phyloP scores from a whole-genome alignment of 2,888 invertebrate genomes.

The Celastrina argiolus region DNA sequence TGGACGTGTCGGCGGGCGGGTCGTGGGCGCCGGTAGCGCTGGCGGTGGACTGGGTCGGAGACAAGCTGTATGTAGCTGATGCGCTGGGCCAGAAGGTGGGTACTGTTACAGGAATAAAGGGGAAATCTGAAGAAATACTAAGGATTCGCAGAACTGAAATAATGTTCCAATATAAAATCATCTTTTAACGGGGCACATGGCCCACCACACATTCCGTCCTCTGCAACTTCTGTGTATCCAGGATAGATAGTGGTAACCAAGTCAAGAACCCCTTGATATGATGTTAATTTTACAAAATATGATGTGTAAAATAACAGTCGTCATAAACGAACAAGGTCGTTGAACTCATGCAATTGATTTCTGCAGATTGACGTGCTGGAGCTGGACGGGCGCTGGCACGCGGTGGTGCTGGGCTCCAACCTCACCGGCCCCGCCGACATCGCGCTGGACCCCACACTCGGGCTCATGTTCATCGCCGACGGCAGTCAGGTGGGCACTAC shows the following conservation, averaged over 20 bases:
- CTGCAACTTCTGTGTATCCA: too few species aligned
- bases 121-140: too few species aligned
- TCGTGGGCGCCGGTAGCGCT: constrained; percentile 94
- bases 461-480: constrained; percentile 92
- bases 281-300: too few species aligned
- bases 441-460: constrained; percentile 93
- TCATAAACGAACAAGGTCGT: too few species aligned
- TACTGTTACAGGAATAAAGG: neutral
- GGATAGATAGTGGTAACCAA: too few species aligned
- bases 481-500: constrained; percentile 81
- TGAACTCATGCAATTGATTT: neutral
- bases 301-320: too few species aligned
- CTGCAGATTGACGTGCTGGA: constrained; percentile 89
- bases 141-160: too few species aligned
- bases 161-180: too few species aligned
- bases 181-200: too few species aligned
- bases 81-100: constrained; percentile 87
- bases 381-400: constrained; percentile 90
- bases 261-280: too few species aligned
- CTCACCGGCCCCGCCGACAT: constrained; percentile 94
- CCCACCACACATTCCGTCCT: too few species aligned
- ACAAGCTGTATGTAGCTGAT: constrained; percentile 97
- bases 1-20: constrained; percentile 86
- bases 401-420: constrained; percentile 93
- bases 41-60: constrained; percentile 98